Evolutionary conservation across 2,888 invertebrate genomes (phyloP).

Genomic region (Parnassius glacialis): DNA sequence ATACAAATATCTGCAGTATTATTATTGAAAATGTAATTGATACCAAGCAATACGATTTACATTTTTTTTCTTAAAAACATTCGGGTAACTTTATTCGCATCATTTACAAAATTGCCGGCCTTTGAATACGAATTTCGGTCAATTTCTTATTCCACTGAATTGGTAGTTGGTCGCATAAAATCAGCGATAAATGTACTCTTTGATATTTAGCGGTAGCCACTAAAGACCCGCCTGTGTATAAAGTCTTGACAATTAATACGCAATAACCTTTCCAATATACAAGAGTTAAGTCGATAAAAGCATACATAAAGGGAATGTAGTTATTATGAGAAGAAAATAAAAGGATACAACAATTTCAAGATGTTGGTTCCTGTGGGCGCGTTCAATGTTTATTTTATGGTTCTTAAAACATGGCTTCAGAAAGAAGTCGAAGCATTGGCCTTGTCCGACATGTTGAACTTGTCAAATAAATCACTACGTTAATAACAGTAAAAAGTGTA

Average conservation of each 20-base stretch:
- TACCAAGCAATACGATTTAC: conserved; percentile 3
- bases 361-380: conserved; percentile 48
- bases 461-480: conserved; percentile 72
- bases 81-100: conserved; percentile 1
- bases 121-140: conserved; percentile 1
- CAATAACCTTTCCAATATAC: conserved; percentile 31
- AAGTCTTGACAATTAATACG: conserved; percentile 33
- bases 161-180: conserved; percentile 17
- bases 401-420: conserved; percentile 63
- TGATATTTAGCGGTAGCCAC: background rate
- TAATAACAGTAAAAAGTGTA: conserved; percentile 60
- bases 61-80: background rate
- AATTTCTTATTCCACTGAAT: conserved; percentile 9
- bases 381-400: conserved; percentile 57
- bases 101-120: background rate
- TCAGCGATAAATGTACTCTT: conserved; percentile 6
- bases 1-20: too few species aligned
- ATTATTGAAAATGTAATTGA: background rate
- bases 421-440: conserved; percentile 64
- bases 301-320: conserved; percentile 32
- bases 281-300: conserved; percentile 22
- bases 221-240: conserved; percentile 6
- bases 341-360: conserved; percentile 38
- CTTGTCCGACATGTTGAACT: conserved; percentile 57
- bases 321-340: conserved; percentile 34